Evolutionary conservation across 2,113 vertebrate genomes (phyloP).

Genomic region (Dromas ardeola): DNA sequence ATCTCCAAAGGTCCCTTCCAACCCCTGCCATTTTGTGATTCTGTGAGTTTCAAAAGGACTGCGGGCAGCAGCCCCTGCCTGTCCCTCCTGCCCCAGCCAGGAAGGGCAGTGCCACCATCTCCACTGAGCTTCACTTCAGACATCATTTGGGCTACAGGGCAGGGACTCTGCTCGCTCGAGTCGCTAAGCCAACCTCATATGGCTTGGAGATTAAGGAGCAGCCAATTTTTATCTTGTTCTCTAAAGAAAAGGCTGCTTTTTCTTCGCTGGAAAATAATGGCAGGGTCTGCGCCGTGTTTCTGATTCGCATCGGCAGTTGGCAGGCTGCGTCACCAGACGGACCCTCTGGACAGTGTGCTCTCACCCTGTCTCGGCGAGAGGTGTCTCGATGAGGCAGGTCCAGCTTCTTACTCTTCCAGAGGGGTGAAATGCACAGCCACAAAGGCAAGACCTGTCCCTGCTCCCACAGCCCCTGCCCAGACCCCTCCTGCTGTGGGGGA

Average conservation of each 20-base stretch:
- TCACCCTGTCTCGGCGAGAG: neutral
- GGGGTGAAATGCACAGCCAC: neutral
- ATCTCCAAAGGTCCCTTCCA: neutral
- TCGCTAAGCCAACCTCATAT: neutral
- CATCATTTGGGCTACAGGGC: neutral
- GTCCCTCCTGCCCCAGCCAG: rapidly evolving
- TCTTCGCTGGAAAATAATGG: neutral
- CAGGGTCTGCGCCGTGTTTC: neutral
- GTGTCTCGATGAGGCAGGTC: neutral
- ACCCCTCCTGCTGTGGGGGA: rapidly evolving
- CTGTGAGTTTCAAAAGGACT: neutral
- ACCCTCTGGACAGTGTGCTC: rapidly evolving
- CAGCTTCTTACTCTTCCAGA: neutral
- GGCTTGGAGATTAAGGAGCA: neutral
- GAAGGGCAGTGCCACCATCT: neutral
- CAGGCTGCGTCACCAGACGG: rapidly evolving
- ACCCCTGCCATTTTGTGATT: neutral
- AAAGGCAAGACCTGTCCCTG: neutral
- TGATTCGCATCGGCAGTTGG: rapidly evolving
- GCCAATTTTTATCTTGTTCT: neutral
- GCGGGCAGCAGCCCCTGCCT: neutral
- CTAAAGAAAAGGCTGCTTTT: neutral
- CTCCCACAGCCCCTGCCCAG: rapidly evolving
- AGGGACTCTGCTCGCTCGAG: neutral
- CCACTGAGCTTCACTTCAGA: neutral